phyloP scores from a whole-genome alignment of 2,888 invertebrate genomes.

The Lysandra bellargus region DNA sequence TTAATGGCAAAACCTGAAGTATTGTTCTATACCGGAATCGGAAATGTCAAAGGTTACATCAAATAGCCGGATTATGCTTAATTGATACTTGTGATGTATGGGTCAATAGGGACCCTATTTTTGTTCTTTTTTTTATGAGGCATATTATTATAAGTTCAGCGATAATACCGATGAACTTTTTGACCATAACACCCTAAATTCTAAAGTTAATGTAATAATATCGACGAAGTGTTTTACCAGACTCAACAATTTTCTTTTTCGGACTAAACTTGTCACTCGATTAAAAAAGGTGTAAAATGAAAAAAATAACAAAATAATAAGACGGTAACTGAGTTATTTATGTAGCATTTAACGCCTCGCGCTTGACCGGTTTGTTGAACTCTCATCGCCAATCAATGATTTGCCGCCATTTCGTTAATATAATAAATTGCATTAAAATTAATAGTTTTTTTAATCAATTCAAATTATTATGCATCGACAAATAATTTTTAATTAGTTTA shows the following conservation, averaged over 20 bases:
- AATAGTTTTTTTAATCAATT: neutral
- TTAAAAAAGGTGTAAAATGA: neutral
- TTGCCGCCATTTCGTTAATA: neutral
- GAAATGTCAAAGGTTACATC: neutral
- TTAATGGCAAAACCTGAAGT: neutral
- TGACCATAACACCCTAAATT: neutral
- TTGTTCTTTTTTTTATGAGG: neutral
- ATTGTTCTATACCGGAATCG: neutral
- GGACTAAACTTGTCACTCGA: no score
- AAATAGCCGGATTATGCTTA: neutral
- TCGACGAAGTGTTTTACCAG: neutral
- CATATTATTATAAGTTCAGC: neutral
- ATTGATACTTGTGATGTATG: neutral
- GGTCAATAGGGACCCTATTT: neutral
- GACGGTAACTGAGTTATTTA: neutral
- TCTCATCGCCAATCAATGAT: neutral
- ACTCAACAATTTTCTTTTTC: neutral
- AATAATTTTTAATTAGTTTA: neutral
- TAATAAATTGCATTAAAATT: neutral
- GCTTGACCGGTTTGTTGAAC: neutral
- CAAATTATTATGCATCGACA: neutral
- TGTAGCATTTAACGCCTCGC: neutral
- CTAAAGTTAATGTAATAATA: neutral
- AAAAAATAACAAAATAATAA: neutral
- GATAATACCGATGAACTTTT: neutral